Conservation (phyloP, 30 jellyfish, hydroid and myxozoan species). For the Calvadosia cruxmelitensis region DNA sequence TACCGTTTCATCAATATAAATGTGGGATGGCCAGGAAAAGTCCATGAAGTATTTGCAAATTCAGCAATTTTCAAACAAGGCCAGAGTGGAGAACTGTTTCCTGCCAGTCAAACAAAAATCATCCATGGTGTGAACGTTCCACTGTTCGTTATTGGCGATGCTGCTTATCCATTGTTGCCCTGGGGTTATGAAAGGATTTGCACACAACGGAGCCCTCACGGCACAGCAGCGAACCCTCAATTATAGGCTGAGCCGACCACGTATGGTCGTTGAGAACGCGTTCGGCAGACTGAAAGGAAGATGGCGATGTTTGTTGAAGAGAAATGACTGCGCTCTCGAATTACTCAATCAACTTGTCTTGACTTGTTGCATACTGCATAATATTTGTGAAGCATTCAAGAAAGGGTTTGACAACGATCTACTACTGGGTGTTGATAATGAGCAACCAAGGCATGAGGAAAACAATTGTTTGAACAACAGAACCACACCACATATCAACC, state of each 20-base stretch:
- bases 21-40: too few relatives aligned
- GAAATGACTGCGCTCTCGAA: slow-evolving; percentile 1
- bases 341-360: background rate
- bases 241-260: slow-evolving; percentile 26
- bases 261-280: slow-evolving; percentile 31
- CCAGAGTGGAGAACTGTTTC: slow-evolving; percentile 3
- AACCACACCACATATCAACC: background rate
- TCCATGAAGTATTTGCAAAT: slow-evolving; percentile 32
- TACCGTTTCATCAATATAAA: too few relatives aligned
- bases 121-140: slow-evolving; percentile 34
- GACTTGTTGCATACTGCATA: slow-evolving; percentile 19
- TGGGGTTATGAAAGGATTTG: slow-evolving; percentile 29
- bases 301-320: slow-evolving; percentile 26
- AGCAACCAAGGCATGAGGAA: slow-evolving; percentile 1
- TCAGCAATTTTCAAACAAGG: slow-evolving; percentile 16
- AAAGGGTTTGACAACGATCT: slow-evolving; percentile 13
- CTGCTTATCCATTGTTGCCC: slow-evolving; percentile 11
- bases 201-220: slow-evolving; percentile 13
- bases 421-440: background rate
- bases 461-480: background rate
- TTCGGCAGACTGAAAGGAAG: slow-evolving; percentile 30
- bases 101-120: background rate
- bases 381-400: slow-evolving; percentile 16
- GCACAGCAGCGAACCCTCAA: slow-evolving; percentile 3
- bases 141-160: slow-evolving; percentile 17